phyloP scores from a whole-genome alignment of 2,113 vertebrate species.

The Pampusana beccarii region DNA sequence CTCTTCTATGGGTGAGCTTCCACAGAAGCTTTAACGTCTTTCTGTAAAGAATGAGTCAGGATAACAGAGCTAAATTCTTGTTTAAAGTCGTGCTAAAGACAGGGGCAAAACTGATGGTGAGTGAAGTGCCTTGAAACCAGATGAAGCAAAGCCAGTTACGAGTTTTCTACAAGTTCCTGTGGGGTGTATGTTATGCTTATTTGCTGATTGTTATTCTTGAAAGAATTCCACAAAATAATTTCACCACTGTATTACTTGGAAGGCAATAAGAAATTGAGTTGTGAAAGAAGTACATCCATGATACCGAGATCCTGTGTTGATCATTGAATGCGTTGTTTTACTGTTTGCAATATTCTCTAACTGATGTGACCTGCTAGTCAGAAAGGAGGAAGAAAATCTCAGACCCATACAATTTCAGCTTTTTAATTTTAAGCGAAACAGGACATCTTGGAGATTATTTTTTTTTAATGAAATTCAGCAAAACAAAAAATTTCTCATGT shows the following conservation, averaged over 20 bases:
- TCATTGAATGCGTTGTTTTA: neutral
- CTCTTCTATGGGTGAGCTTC: neutral
- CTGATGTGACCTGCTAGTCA: neutral
- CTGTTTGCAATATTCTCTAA: neutral
- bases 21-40: neutral
- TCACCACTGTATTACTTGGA: neutral
- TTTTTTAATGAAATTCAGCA: neutral
- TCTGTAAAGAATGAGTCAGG: neutral
- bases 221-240: neutral
- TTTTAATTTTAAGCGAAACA: neutral
- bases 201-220: neutral
- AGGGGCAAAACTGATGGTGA: neutral
- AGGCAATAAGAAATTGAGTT: neutral
- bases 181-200: neutral
- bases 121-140: neutral
- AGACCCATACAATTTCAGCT: neutral
- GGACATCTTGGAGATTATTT: neutral
- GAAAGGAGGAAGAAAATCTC: neutral
- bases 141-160: neutral
- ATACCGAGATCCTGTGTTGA: neutral
- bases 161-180: neutral
- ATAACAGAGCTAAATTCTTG: neutral
- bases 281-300: neutral
- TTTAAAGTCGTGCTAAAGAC: neutral
- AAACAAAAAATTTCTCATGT: neutral